Percentiles rank a stretch among this genome's conserved stretches.
These are phyloP conservation scores for Adoxophyes honmai DNA, from an alignment of 1,140 invertebrate genomes.

Conservation along the genomic window DNA sequence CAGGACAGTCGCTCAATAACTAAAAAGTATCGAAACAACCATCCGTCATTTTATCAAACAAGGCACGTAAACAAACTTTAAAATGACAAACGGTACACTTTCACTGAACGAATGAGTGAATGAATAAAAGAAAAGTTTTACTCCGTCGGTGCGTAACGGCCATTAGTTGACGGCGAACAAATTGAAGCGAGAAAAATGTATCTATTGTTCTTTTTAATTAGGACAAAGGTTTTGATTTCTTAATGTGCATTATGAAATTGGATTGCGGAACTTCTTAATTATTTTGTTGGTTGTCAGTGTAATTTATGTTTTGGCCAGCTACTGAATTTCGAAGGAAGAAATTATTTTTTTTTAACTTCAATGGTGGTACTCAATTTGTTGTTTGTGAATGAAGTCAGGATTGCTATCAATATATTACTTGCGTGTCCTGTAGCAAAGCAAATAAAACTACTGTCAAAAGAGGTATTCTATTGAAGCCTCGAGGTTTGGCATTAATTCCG, in stretches of 20 bases:
- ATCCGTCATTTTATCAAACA: conserved; percentile 33
- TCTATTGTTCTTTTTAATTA: conserved; percentile 7
- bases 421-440: too few species aligned
- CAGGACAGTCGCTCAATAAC: background rate
- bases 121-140: conserved; percentile 31
- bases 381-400: too few species aligned
- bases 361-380: too few species aligned
- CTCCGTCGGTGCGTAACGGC: conserved; percentile 21
- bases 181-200: conserved; percentile 4
- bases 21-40: conserved; percentile 5
- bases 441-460: too few species aligned
- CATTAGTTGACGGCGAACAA: background rate
- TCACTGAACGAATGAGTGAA: conserved; percentile 43
- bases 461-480: too few species aligned
- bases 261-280: background rate
- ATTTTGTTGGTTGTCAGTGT: too few species aligned
- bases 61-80: conserved; percentile 46
- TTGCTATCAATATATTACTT: too few species aligned
- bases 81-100: conserved; percentile 48
- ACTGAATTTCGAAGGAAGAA: too few species aligned
- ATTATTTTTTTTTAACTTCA: too few species aligned
- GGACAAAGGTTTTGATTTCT: background rate
- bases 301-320: too few species aligned
- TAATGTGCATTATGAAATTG: background rate
- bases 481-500: too few species aligned